phyloP scores from a whole-genome alignment of 2,888 invertebrate species.

The Mimachlamys varia region DNA sequence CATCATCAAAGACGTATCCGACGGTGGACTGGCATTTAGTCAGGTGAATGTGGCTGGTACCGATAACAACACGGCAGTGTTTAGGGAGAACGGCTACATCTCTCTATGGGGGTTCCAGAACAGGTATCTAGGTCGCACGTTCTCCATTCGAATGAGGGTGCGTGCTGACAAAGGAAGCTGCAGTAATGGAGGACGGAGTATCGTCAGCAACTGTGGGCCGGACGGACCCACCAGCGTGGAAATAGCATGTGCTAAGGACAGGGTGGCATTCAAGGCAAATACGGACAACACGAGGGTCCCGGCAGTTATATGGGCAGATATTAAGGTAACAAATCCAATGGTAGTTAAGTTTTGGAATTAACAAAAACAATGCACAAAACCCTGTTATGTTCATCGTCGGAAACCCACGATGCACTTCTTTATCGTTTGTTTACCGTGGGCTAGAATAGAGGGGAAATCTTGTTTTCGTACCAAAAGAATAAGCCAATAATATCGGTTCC shows the following conservation, averaged over 20 bases:
- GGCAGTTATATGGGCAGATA: constrained; percentile 38
- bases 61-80: constrained; percentile 36
- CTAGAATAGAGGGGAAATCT: too few relatives aligned
- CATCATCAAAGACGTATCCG: constrained; percentile 45
- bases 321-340: background rate
- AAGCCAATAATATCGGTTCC: too few relatives aligned
- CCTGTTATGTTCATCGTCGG: too few relatives aligned
- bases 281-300: constrained; percentile 40
- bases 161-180: constrained; percentile 40
- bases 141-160: constrained; percentile 43
- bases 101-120: constrained; percentile 49
- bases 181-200: constrained; percentile 41
- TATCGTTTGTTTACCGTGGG: too few relatives aligned
- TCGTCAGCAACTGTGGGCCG: constrained; percentile 50
- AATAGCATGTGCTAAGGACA: constrained; percentile 39
- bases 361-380: too few relatives aligned
- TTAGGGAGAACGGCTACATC: constrained; percentile 46
- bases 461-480: too few relatives aligned
- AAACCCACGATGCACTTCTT: too few relatives aligned
- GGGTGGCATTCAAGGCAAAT: constrained; percentile 44
- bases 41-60: constrained; percentile 38
- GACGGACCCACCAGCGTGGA: constrained; percentile 47
- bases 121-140: constrained; percentile 46
- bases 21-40: constrained; percentile 47
- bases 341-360: too few relatives aligned